Base-by-base conservation (phyloP, 2,797 vertebrate species). In the Chaenodraco wilsoni region DNA sequence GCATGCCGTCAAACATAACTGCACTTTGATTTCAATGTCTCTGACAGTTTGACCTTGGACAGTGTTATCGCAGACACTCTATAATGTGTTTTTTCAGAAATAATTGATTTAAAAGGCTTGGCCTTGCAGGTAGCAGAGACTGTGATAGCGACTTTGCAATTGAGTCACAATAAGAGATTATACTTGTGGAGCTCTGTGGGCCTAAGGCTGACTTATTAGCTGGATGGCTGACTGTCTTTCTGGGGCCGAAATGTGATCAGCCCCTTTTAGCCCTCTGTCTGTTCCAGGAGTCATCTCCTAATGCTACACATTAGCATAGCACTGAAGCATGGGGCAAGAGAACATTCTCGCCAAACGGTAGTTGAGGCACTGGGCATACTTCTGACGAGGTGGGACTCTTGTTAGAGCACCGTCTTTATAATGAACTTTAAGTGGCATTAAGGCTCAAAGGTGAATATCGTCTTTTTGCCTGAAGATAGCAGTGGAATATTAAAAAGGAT, bases 261-360 rank as follows among this genome's bases (percentile, higher is more conserved):
- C 54, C 60, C 55, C 65, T 85, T 64, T 84, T 78, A 81, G 76
- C 60, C 82, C 66, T 65, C 71, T 82, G 71, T 79, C 75, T 72
- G 74, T 79, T 89, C 72, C 82, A 88, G 78, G 76, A 90, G 74
- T 76, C 69, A 27, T 76, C 66, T 70, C 60, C 78, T 87, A 89
- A 85, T 88, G 74, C 82, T 68, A 59, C 82, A 86, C 71, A 90
- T 91, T 92, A 90, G 65, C 78, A 88, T 63, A 65, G 78, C 77
- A 82, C 71, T 61, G 56, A 82, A 74, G 55, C 78, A 65, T 19
- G 71, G 78, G 81, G 75, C 70, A 67, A 80, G 78, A 67, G 72
- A 76, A 64, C 46, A 79, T 68, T 76, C 54, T 73, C 5, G 44
- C 59, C 70, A 65, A 76, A 61, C 67, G 43, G 59, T 75, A 64